These are phyloP conservation scores for Lindbergichthys nudifrons DNA, from an alignment of 2,797 vertebrate species.

Conservation along the genomic window DNA sequence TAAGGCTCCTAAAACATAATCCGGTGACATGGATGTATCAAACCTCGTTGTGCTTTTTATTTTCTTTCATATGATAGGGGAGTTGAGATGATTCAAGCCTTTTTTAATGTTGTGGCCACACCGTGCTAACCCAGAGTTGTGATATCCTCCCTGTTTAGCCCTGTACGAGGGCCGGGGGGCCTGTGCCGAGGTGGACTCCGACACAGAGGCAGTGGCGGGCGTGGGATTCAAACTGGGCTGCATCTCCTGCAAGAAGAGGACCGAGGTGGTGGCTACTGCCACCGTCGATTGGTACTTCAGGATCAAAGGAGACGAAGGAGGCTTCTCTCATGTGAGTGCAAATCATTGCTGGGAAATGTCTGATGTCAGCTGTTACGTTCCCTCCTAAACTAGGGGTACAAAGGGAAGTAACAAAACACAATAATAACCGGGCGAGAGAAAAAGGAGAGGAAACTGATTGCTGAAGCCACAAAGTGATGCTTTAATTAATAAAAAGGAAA, in stretches of 20 bases:
- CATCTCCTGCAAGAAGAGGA: slow-evolving; percentile 93
- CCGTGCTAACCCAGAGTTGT: not conserved
- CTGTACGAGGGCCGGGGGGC: slow-evolving; percentile 79
- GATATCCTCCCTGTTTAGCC: slow-evolving; percentile 2
- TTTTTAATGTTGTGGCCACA: not conserved
- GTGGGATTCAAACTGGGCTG: slow-evolving; percentile 90
- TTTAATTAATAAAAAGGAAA: too few species aligned
- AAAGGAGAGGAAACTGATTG: too few species aligned
- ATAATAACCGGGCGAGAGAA: too few species aligned
- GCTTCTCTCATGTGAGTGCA: slow-evolving; percentile 84
- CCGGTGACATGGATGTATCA: slow-evolving; percentile 48
- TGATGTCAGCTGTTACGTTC: too few species aligned
- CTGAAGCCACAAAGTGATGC: too few species aligned
- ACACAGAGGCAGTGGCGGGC: slow-evolving; percentile 89
- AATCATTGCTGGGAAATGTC: not conserved
- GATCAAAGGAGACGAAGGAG: slow-evolving; percentile 83
- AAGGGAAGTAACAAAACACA: too few species aligned
- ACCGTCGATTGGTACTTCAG: slow-evolving; percentile 90
- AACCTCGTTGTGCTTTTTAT: slow-evolving; percentile 54
- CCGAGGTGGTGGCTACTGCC: slow-evolving; percentile 85
- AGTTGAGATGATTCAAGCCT: slow-evolving; percentile 35
- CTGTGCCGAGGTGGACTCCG: slow-evolving; percentile 93
- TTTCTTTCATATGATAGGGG: slow-evolving; percentile 65
- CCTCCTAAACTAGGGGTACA: too few species aligned
- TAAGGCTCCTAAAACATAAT: slow-evolving; percentile 2